Evolutionary conservation across 2,888 invertebrate genomes (phyloP).

Genomic region (Odontothrips loti): DNA sequence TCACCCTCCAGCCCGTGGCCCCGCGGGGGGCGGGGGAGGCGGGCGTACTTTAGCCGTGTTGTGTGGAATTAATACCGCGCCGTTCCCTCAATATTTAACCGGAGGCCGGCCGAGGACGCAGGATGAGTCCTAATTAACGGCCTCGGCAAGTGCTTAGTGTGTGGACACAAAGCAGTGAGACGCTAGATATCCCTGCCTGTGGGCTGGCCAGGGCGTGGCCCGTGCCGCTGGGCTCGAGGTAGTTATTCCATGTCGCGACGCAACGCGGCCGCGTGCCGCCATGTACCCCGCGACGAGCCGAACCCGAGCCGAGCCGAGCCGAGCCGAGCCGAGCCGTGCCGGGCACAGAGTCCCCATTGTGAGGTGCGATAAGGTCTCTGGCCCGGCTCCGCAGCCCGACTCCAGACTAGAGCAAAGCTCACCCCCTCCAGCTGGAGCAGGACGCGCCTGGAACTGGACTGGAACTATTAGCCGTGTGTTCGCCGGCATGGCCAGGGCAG

Average conservation of each 20-base stretch:
- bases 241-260: not conserved
- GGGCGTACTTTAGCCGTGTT: not conserved
- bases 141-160: not conserved
- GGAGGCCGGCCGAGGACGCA: not conserved
- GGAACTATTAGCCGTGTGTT: not conserved
- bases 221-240: not conserved
- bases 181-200: not conserved
- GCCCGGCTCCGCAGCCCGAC: too few species aligned
- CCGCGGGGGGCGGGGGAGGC: not conserved
- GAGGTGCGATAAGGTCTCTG: too few species aligned
- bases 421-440: too few species aligned
- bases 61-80: not conserved
- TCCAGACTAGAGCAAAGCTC: too few species aligned
- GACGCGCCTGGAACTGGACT: not conserved
- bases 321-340: too few species aligned
- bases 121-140: not conserved
- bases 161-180: not conserved
- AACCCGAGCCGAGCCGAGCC: not conserved
- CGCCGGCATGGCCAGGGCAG: too few species aligned
- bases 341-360: too few species aligned
- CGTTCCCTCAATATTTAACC: constrained; percentile 14
- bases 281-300: not conserved
- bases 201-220: too few species aligned
- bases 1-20: not conserved
- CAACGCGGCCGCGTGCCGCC: not conserved